Conservation (phyloP, 2,888 invertebrate species). For the Phaonia tiefii region DNA sequence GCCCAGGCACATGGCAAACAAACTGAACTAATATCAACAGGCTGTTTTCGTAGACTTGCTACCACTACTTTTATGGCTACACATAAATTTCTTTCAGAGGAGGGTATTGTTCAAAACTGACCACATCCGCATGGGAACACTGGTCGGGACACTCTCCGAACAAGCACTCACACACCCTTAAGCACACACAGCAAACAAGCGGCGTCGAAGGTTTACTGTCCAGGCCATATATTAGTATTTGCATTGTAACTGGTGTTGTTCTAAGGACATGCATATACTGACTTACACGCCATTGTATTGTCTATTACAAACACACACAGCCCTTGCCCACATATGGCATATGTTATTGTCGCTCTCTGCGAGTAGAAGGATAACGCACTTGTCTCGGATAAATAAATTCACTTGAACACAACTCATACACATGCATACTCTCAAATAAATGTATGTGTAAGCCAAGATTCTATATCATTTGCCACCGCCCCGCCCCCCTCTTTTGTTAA, state of each 20-base stretch:
- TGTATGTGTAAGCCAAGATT: too few species aligned
- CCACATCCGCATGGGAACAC: slow-evolving; percentile 61
- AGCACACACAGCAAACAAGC: slow-evolving; percentile 57
- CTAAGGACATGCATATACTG: too few species aligned
- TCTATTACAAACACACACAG: not conserved
- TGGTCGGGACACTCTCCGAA: slow-evolving; percentile 10
- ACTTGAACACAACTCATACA: slow-evolving; percentile 28
- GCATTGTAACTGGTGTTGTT: slow-evolving; percentile 28
- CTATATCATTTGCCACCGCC: too few species aligned
- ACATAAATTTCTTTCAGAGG: slow-evolving; percentile 38
- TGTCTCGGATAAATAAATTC: slow-evolving; percentile 42
- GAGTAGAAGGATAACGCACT: slow-evolving; percentile 55
- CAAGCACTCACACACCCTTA: not conserved
- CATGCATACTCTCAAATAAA: too few species aligned
- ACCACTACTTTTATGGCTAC: slow-evolving; percentile 2
- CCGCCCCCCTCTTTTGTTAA: too few species aligned
- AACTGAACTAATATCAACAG: slow-evolving; percentile 63
- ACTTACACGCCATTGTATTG: not conserved
- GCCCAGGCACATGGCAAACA: slow-evolving; percentile 55
- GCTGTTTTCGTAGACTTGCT: slow-evolving; percentile 50
- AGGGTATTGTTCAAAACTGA: slow-evolving; percentile 62
- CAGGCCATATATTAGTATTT: slow-evolving; percentile 57
- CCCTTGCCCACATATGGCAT: slow-evolving; percentile 63
- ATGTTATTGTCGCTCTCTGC: slow-evolving; percentile 58
- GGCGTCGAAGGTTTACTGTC: slow-evolving; percentile 40